phyloP scores from a whole-genome alignment of 2,113 vertebrate species.

The Ictalurus punctatus region DNA sequence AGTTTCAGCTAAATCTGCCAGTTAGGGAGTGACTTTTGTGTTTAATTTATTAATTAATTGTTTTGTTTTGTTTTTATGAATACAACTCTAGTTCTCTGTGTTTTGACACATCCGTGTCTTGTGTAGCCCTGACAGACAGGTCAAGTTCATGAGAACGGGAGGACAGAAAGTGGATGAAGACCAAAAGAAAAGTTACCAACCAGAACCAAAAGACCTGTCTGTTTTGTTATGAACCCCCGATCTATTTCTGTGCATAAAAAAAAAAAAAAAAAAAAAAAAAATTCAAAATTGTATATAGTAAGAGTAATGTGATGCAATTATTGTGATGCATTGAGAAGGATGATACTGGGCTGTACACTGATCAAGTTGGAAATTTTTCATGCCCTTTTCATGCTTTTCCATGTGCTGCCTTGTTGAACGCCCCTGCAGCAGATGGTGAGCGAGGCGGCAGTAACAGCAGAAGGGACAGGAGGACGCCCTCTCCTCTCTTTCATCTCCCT shows the following conservation, averaged over 20 bases:
- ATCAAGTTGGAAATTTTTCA: not conserved
- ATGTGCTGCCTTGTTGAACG: slow-evolving; percentile 4
- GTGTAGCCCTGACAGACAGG: slow-evolving; percentile 33
- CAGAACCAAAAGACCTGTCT: not conserved
- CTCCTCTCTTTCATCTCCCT: slow-evolving; percentile 77
- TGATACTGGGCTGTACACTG: not conserved
- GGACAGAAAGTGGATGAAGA: not conserved
- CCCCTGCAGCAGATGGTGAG: slow-evolving; percentile 30
- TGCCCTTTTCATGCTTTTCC: not conserved
- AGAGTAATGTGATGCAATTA: not conserved
- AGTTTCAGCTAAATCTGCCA: not conserved
- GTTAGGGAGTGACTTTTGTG: not conserved
- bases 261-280: not conserved
- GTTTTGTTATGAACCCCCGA: not conserved
- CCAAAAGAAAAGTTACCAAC: not conserved
- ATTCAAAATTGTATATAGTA: not conserved
- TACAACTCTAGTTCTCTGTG: not conserved
- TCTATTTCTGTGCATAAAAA: not conserved
- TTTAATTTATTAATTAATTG: too few relatives aligned
- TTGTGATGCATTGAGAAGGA: not conserved
- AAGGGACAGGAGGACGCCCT: slow-evolving; percentile 55
- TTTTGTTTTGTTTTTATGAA: not conserved
- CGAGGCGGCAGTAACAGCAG: slow-evolving; percentile 18
- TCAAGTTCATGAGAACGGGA: slow-evolving; percentile 15
- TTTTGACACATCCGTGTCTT: slow-evolving; percentile 35